These are phyloP conservation scores for Rhyacichthys aspro DNA, from an alignment of 2,797 vertebrate genomes.

Conservation along the genomic window DNA sequence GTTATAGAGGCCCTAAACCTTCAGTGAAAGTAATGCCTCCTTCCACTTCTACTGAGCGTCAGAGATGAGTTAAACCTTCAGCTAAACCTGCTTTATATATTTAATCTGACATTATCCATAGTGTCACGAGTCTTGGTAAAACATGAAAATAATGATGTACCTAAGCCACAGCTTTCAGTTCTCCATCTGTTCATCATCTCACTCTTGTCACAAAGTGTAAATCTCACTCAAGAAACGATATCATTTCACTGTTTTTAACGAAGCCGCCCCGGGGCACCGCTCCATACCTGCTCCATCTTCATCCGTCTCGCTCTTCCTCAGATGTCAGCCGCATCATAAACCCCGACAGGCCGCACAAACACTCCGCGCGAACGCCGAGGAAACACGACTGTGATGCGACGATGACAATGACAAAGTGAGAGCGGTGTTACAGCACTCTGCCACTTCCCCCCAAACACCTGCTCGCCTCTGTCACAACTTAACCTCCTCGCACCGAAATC, in stretches of 20 bases:
- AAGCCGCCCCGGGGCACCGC: slow-evolving; percentile 18
- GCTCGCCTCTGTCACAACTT: slow-evolving; percentile 71
- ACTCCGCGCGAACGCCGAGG: slow-evolving; percentile 26
- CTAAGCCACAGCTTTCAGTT: slow-evolving; percentile 32
- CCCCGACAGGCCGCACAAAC: slow-evolving; percentile 30
- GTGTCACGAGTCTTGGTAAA: no score
- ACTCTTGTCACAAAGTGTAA: slow-evolving; percentile 20
- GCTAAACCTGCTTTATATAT: no score
- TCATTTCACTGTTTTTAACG: slow-evolving; percentile 54
- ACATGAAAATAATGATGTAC: no score
- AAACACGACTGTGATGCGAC: slow-evolving; percentile 41
- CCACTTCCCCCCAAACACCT: slow-evolving; percentile 68
- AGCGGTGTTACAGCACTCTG: slow-evolving; percentile 56
- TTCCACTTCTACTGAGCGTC: no score
- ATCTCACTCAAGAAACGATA: slow-evolving; percentile 50
- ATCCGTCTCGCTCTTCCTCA: slow-evolving; percentile 33
- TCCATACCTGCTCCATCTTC: slow-evolving; percentile 43
- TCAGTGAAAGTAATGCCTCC: no score
- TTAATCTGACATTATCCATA: no score
- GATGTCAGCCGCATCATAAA: slow-evolving; percentile 62
- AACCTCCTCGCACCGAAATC: slow-evolving; percentile 66
- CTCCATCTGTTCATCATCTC: slow-evolving; percentile 25
- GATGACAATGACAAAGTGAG: slow-evolving; percentile 70
- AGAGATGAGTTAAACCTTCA: no score
- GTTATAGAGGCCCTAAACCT: no score